Conservation (phyloP, 2,888 invertebrate genomes). For the Seladonia tumulorum region DNA sequence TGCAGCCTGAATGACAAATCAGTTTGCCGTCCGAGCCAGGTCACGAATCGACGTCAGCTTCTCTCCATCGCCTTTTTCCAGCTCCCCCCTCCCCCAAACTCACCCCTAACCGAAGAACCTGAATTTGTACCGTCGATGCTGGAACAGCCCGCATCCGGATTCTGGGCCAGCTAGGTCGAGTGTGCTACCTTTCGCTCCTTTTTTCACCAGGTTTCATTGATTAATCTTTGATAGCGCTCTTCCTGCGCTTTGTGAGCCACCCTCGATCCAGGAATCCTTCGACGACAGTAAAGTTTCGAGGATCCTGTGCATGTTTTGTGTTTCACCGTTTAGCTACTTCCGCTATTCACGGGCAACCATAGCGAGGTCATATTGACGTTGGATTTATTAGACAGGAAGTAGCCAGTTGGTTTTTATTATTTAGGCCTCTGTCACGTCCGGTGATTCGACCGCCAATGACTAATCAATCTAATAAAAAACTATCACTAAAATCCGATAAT, state of each 20-base stretch:
- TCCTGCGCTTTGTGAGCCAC: background rate
- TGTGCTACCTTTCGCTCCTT: background rate
- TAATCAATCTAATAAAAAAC: too few relatives aligned
- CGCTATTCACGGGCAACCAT: background rate
- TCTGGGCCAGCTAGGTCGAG: constrained; percentile 21
- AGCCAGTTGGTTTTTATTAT: too few relatives aligned
- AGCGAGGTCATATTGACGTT: background rate
- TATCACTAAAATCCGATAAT: too few relatives aligned
- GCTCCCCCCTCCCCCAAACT: background rate
- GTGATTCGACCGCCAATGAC: too few relatives aligned
- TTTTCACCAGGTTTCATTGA: constrained; percentile 20
- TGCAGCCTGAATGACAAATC: constrained; percentile 82
- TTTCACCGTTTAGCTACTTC: background rate
- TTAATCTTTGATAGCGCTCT: constrained; percentile 37
- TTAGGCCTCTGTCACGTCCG: too few relatives aligned
- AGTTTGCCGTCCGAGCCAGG: constrained; percentile 77
- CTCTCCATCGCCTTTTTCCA: constrained; percentile 41
- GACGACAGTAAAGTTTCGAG: background rate
- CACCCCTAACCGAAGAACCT: constrained; percentile 14
- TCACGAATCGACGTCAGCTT: constrained; percentile 76
- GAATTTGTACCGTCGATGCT: constrained; percentile 54
- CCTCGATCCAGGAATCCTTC: background rate
- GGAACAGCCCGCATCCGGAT: constrained; percentile 27
- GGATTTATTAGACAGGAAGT: background rate
- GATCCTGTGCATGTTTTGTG: background rate